Evolutionary conservation across 2,888 invertebrate species (phyloP).

Genomic region (Uloborus plumipes): DNA sequence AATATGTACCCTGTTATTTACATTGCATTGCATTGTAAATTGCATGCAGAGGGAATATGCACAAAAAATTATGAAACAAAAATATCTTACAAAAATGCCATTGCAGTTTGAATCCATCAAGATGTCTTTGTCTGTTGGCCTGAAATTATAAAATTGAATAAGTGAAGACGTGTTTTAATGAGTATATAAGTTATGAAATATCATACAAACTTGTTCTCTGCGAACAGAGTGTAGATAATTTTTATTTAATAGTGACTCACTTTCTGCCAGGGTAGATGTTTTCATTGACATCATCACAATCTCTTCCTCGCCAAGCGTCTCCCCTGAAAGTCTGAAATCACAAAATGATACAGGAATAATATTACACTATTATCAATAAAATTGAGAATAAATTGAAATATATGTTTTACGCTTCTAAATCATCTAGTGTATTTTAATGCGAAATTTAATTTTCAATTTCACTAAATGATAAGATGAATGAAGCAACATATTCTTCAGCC

Average conservation of each 20-base stretch:
- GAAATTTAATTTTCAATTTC: too few relatives aligned
- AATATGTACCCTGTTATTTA: too few relatives aligned
- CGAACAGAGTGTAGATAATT: neutral
- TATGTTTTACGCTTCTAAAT: too few relatives aligned
- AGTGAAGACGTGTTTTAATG: neutral
- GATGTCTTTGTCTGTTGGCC: constrained; percentile 69
- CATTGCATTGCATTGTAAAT: too few relatives aligned
- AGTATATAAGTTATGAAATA: neutral
- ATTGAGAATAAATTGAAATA: too few relatives aligned
- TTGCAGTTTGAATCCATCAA: constrained; percentile 72
- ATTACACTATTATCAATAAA: too few relatives aligned
- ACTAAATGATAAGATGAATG: too few relatives aligned
- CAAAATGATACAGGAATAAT: too few relatives aligned
- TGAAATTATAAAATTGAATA: constrained; percentile 51
- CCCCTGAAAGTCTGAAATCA: constrained; percentile 54
- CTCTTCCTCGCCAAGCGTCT: constrained; percentile 60
- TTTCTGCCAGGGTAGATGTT: constrained; percentile 60
- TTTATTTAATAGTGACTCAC: constrained; percentile 7
- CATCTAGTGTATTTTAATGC: too few relatives aligned
- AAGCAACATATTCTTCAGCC: too few relatives aligned
- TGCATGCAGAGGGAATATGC: too few relatives aligned
- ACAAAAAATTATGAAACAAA: neutral
- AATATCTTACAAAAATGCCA: constrained; percentile 70
- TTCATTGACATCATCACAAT: constrained; percentile 64
- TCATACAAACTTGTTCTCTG: neutral